Conservation (phyloP, 2,113 vertebrate species). For the Gavia stellata region DNA sequence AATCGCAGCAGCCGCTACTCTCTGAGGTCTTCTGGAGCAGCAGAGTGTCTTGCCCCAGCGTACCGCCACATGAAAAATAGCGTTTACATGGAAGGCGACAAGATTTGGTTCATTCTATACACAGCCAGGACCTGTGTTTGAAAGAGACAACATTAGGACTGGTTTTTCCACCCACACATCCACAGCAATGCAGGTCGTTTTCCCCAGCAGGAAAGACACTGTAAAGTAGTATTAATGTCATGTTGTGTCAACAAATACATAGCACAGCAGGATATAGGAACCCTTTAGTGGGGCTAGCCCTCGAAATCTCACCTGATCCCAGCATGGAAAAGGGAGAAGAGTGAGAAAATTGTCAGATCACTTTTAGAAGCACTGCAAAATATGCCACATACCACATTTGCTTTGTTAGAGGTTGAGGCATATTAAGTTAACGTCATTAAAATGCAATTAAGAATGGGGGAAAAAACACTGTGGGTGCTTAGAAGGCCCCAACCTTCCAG, state of each 20-base stretch:
- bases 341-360: background rate
- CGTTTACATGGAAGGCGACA: background rate
- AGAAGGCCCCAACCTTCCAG: background rate
- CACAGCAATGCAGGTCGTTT: background rate
- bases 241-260: background rate
- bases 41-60: background rate
- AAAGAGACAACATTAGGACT: background rate
- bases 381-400: background rate
- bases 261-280: background rate
- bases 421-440: background rate
- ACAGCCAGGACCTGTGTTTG: background rate
- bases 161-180: background rate
- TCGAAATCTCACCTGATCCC: background rate
- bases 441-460: background rate
- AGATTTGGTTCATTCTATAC: background rate
- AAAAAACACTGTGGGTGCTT: background rate
- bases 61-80: background rate
- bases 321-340: background rate
- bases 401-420: background rate
- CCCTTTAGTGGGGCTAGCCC: background rate
- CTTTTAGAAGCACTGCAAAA: background rate
- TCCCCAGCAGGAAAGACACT: background rate
- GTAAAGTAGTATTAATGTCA: background rate
- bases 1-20: background rate
- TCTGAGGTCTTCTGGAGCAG: background rate